Evolutionary conservation across 2,113 vertebrate genomes (phyloP).

Genomic region (Aptenodytes forsteri): DNA sequence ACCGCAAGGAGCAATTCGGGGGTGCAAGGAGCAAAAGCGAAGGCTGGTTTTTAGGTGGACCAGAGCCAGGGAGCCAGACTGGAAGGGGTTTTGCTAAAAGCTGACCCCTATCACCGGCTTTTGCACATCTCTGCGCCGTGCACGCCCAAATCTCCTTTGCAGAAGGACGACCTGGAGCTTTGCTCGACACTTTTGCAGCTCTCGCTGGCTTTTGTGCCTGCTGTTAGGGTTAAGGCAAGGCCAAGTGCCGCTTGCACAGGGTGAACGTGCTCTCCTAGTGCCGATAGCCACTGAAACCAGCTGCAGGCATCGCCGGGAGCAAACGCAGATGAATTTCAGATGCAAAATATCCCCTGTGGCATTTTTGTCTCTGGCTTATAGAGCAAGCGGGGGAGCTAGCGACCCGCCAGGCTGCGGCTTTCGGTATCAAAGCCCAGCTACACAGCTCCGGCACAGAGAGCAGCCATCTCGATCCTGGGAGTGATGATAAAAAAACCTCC

Average conservation of each 20-base stretch:
- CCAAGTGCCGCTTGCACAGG: background rate
- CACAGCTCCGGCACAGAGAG: background rate
- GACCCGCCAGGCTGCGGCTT: background rate
- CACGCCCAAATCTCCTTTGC: accelerated
- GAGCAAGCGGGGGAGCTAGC: background rate
- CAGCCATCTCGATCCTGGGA: background rate
- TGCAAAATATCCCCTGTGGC: background rate
- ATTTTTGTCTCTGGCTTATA: background rate
- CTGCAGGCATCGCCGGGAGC: background rate
- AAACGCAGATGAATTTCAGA: background rate
- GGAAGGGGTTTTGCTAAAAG: background rate
- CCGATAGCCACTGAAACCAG: background rate
- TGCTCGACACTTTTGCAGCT: accelerated
- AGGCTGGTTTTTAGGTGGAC: background rate
- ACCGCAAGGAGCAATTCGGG: background rate
- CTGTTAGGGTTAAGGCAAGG: background rate
- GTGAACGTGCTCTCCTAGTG: background rate
- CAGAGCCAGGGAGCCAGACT: no score
- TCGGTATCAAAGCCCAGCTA: background rate
- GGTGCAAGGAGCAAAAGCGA: background rate
- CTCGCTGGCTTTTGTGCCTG: background rate
- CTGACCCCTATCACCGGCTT: accelerated
- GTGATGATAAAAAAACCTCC: background rate
- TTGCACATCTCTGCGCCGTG: accelerated
- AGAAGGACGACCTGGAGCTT: background rate